A percentile compares a stretch with the other conserved stretches of the same genome.
phyloP scores from a whole-genome alignment of 2,888 invertebrate species.

The Acrobasis suavella region DNA sequence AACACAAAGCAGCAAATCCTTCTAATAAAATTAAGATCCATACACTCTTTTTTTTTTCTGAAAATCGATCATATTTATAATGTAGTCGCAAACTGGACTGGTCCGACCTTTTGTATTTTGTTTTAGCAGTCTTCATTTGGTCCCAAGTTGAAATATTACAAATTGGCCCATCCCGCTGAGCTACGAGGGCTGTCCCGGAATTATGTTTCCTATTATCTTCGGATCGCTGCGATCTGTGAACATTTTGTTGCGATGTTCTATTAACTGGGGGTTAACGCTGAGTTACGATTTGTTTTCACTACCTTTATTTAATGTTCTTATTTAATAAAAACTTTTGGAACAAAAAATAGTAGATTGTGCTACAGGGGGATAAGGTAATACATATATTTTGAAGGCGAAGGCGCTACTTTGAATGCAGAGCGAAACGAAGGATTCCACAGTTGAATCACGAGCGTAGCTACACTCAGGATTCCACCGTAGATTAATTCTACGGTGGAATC shows the following conservation, averaged over 20 bases:
- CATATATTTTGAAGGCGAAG: no score
- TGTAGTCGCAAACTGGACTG: neutral
- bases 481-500: no score
- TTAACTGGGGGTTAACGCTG: conserved; percentile 3
- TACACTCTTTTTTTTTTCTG: no score
- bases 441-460: no score
- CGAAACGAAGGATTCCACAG: no score
- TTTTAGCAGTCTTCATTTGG: neutral
- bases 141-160: conserved; percentile 3
- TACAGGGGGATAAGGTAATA: no score
- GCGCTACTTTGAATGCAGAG: no score
- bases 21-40: neutral
- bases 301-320: neutral
- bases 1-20: neutral
- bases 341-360: no score
- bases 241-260: conserved; percentile 5
- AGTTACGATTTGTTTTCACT: conserved; percentile 5
- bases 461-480: no score
- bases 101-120: neutral
- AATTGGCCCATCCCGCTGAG: conserved; percentile 17
- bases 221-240: conserved; percentile 8
- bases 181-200: conserved; percentile 9
- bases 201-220: conserved; percentile 19
- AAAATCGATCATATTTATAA: no score
- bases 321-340: neutral